Evolutionary conservation across 2,113 vertebrate species (phyloP), one percentile per base, ranked within the genome.

Genomic region (Isichthys henryi): DNA sequence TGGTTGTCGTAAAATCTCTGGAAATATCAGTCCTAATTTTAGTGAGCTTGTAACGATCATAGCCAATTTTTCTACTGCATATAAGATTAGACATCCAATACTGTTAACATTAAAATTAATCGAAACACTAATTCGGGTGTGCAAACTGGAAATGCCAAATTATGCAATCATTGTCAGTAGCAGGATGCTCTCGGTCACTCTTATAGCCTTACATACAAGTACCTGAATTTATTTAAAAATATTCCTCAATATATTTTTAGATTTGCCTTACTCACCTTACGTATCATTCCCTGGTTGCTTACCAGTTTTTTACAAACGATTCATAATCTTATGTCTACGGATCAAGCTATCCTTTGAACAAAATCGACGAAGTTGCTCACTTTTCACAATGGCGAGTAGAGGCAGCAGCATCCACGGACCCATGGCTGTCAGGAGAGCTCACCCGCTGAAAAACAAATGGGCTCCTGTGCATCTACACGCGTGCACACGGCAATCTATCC

Each of bases 301-400:
- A 43, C 17, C 74, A 39, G 62, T 43, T 39, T 39, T 80, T 19
- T 35, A 80, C 31, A 80, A 80, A 15, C 74, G 17, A 35, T 19
- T n/a, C 74, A 39, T 19, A 80, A 80, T 39, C 62, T 31, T 70
- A 43, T 39, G 35, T 43, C 74, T 80, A 43, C 35, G 74, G 35
- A 80, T 15, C 74, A 80, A 15, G 74, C 74, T 19, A 19, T 7
- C 74, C 35, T 19, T 21, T 80, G 39, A 80, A 84, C 84, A 52
- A 52, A 17, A 53, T 49, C 27, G 49, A 35, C 85, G 49, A 87
- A 91, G 89, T 92, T 89, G 94, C 96, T 96, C 93, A 96, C 96
- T 94, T 94, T 94, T 92, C 89, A 92, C 94, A 92, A 94, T 94
- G 94, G 95, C 94, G 95, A 96, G 94, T 88, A 96, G 91, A 88